Conservation (phyloP, 2,888 invertebrate genomes). For the Timema podura region DNA sequence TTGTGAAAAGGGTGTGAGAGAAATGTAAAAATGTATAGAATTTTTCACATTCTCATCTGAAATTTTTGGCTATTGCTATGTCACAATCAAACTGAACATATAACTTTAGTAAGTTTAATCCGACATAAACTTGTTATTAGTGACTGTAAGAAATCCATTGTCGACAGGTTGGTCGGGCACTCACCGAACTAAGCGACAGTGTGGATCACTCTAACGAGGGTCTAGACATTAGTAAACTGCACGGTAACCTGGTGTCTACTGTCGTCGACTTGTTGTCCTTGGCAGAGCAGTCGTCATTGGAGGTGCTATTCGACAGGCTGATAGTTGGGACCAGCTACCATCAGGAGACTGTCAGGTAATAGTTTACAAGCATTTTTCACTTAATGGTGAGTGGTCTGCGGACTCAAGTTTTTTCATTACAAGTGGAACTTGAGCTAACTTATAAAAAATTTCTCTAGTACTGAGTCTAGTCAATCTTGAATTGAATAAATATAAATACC, state of each 20-base stretch:
- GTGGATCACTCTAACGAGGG: slow-evolving; percentile 42
- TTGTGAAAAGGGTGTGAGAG: no score
- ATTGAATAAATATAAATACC: no score
- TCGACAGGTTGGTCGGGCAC: slow-evolving; percentile 28
- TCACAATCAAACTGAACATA: no score
- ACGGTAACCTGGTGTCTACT: slow-evolving; percentile 33
- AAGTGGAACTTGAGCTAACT: no score
- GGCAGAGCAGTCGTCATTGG: slow-evolving; percentile 43
- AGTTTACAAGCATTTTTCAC: slow-evolving; percentile 6
- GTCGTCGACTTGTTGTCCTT: slow-evolving; percentile 45
- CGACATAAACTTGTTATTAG: no score
- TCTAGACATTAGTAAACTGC: slow-evolving; percentile 42
- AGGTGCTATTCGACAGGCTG: slow-evolving; percentile 39
- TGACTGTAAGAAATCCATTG: no score
- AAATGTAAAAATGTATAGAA: no score
- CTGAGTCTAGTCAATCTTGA: no score
- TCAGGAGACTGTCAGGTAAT: slow-evolving; percentile 61
- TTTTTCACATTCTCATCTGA: no score
- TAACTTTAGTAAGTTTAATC: no score
- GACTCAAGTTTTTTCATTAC: not conserved
- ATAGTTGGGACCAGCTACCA: slow-evolving; percentile 63
- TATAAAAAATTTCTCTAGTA: no score
- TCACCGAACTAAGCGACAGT: slow-evolving; percentile 42
- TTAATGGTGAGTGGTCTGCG: not conserved
- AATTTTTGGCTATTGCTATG: no score